Evolutionary conservation across 2,113 vertebrate genomes (phyloP).

Genomic region (Ailurus styani): DNA sequence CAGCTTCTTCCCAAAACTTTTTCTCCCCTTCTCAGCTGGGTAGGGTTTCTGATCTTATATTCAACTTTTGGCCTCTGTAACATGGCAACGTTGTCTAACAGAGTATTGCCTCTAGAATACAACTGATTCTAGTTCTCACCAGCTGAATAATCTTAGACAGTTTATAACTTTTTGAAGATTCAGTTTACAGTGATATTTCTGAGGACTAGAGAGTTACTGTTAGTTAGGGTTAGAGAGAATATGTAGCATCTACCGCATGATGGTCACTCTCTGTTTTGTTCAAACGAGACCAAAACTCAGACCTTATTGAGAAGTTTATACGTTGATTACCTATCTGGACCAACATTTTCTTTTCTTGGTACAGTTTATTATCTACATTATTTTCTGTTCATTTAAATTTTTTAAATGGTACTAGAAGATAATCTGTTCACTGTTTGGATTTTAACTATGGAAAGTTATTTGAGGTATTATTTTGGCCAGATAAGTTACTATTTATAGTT

Average conservation of each 20-base stretch:
- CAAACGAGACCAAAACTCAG: neutral
- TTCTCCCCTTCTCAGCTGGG: neutral
- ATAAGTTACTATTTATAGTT: neutral
- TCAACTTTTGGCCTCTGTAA: neutral
- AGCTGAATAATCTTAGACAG: neutral
- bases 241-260: neutral
- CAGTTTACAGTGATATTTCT: neutral
- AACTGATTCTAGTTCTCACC: neutral
- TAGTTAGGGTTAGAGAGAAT: neutral
- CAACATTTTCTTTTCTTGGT: neutral
- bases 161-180: neutral
- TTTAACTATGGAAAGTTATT: neutral
- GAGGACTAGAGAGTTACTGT: neutral
- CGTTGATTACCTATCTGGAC: neutral
- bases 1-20: neutral
- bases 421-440: neutral
- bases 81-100: neutral
- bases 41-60: neutral
- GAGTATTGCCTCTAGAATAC: neutral
- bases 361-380: neutral
- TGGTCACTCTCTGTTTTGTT: neutral
- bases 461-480: neutral
- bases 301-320: neutral
- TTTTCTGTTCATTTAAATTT: conserved; percentile 9
- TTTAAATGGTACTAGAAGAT: neutral